phyloP scores from a whole-genome alignment of 2,113 vertebrate species.

The Corythaixoides concolor region DNA sequence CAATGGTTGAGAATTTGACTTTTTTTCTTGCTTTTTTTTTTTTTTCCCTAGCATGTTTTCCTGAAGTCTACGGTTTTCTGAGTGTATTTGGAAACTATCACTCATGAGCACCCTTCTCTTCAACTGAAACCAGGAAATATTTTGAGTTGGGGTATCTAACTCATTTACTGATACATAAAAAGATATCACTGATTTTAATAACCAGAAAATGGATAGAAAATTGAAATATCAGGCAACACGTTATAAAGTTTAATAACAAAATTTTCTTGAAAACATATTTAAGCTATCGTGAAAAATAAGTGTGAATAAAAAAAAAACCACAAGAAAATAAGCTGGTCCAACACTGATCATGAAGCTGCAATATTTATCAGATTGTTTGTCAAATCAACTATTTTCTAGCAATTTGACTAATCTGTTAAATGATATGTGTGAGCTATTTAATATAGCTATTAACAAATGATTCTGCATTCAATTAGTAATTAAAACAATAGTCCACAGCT shows the following conservation, averaged over 20 bases:
- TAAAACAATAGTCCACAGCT: neutral
- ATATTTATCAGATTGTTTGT: neutral
- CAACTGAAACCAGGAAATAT: neutral
- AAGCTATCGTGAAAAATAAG: neutral
- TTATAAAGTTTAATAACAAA: neutral
- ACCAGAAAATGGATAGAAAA: neutral
- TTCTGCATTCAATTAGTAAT: neutral
- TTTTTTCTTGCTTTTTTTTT: too few relatives aligned
- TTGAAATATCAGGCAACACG: neutral
- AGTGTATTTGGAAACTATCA: neutral
- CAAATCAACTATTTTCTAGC: neutral
- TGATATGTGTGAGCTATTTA: accelerated
- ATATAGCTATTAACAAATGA: neutral
- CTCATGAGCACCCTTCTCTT: neutral
- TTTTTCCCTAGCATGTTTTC: neutral
- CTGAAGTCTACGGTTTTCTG: neutral
- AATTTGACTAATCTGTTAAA: neutral
- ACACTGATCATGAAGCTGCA: neutral
- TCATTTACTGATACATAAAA: neutral
- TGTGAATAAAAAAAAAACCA: neutral
- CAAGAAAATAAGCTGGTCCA: neutral
- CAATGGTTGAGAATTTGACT: neutral
- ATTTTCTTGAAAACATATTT: neutral
- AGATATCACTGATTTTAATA: neutral
- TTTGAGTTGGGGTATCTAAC: neutral